Percentiles rank a stretch among this genome's conserved stretches.
Evolutionary conservation across 2,797 vertebrate species (phyloP).

Genomic region (Enteromius argenteus): DNA sequence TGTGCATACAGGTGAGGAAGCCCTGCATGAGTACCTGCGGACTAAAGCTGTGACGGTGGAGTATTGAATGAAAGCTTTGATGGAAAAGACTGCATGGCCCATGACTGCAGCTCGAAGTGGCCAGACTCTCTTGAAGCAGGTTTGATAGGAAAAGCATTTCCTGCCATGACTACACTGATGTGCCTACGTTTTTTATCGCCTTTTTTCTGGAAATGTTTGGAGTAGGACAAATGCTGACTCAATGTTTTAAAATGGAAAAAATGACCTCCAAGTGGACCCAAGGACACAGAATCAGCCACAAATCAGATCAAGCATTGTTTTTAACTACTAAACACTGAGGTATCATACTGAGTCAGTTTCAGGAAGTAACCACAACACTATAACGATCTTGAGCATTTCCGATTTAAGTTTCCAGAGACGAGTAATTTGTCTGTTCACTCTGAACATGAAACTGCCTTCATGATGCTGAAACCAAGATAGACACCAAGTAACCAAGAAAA

Average conservation of each 20-base stretch:
- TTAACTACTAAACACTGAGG: constrained; percentile 7
- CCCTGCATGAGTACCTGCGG: constrained; percentile 93
- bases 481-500: neutral
- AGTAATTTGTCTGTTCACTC: neutral
- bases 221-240: neutral
- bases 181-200: constrained; percentile 62
- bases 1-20: constrained; percentile 87
- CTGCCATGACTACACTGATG: constrained; percentile 56
- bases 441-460: neutral
- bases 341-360: neutral
- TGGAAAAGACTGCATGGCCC: constrained; percentile 18
- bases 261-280: constrained; percentile 21
- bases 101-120: constrained; percentile 20
- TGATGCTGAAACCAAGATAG: neutral
- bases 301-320: neutral
- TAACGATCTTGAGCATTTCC: neutral
- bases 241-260: constrained; percentile 13
- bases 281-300: neutral
- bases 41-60: constrained; percentile 97
- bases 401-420: neutral
- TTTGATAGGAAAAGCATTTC: constrained; percentile 34
- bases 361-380: constrained; percentile 10
- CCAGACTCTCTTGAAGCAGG: constrained; percentile 34
- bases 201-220: constrained; percentile 31
- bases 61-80: constrained; percentile 79